Evolutionary conservation across 1,140 invertebrate genomes (phyloP), one percentile per base, ranked within the genome.

Genomic region (Paraescarpia echinospica): DNA sequence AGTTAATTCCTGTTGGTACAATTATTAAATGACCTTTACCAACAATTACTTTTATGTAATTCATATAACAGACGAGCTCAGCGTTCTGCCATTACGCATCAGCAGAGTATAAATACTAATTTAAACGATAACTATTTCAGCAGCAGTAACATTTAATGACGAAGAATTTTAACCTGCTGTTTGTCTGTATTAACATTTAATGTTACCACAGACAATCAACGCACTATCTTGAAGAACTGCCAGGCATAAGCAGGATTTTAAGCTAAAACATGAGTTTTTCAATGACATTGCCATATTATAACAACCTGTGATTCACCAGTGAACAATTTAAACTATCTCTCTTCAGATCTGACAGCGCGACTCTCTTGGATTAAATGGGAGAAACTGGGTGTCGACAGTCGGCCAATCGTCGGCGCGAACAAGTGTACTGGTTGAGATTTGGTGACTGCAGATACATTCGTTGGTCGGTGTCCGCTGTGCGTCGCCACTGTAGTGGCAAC

Each of bases 361-460:
- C 96, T 99, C 9, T 99, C 98, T 0, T 99, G 99, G 99, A 99
- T 99, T 93, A 99, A 99, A 95, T 99, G 99, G 99, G 98, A 99
- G 95, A 99, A 99, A 95, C 97, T 99, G 0, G 99, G 99, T 12
- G 94, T 95, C 33, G 94, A 93, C 31, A 93, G 95, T 33, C 93
- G 94, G 18, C 93, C 89, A 34, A 27, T 91, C 89, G 77, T 93
- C 33, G 34, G 88, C 89, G 41, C 88, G 27, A 31, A 77, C 59
- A 77, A 77, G 22, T 77, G 59, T 77, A 77, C 59, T 22, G 59
- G 22, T 77, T 77, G 59, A 77, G 12, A 41, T 6, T 6, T 41
- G 41, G 41, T 41, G 41, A 41, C n/a, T 41, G 41, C 41, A 12
- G 41, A 41, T 6, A 41, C 41, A 41, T 41, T 41, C 12, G 41